phyloP scores from a whole-genome alignment of 2,888 invertebrate species.

The Leucophenga montana region DNA sequence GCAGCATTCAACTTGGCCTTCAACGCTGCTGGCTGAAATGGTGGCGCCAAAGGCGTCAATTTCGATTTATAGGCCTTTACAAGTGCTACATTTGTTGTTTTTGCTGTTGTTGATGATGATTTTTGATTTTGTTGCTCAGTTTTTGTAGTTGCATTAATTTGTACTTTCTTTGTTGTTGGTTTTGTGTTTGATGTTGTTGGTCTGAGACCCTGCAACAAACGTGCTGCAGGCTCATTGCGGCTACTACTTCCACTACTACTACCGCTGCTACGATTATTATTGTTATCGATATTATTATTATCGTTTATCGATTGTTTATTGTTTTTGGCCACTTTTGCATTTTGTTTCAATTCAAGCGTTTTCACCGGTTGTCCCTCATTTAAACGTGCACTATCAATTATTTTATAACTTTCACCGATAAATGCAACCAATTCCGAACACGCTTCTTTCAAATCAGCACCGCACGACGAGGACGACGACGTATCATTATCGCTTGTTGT shows the following conservation, averaged over 20 bases:
- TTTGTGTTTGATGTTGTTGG: constrained; percentile 22
- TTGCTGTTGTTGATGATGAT: constrained; percentile 31
- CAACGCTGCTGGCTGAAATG: constrained; percentile 62
- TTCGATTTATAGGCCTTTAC: constrained; percentile 66
- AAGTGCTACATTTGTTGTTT: constrained; percentile 29
- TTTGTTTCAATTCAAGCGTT: neutral
- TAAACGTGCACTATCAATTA: constrained; percentile 53
- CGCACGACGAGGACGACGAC: no score
- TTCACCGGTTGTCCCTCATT: constrained; percentile 1
- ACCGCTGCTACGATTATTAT: constrained; percentile 4
- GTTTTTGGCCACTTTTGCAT: neutral
- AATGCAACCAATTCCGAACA: constrained; percentile 66
- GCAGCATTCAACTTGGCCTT: constrained; percentile 47
- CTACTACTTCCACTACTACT: constrained; percentile 32
- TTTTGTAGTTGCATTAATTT: constrained; percentile 22
- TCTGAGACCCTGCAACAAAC: constrained; percentile 11
- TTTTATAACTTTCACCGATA: constrained; percentile 64
- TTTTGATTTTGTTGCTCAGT: constrained; percentile 32
- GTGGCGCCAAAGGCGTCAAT: constrained; percentile 65
- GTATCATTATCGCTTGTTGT: constrained; percentile 21
- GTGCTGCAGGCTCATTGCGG: constrained; percentile 27
- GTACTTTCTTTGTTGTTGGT: constrained; percentile 20
- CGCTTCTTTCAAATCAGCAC: constrained; percentile 49
- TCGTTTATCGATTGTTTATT: no score
- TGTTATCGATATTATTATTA: constrained; percentile 34